These are phyloP conservation scores for Drosophila mayri DNA, from an alignment of 1,140 invertebrate genomes.

Conservation along the genomic window DNA sequence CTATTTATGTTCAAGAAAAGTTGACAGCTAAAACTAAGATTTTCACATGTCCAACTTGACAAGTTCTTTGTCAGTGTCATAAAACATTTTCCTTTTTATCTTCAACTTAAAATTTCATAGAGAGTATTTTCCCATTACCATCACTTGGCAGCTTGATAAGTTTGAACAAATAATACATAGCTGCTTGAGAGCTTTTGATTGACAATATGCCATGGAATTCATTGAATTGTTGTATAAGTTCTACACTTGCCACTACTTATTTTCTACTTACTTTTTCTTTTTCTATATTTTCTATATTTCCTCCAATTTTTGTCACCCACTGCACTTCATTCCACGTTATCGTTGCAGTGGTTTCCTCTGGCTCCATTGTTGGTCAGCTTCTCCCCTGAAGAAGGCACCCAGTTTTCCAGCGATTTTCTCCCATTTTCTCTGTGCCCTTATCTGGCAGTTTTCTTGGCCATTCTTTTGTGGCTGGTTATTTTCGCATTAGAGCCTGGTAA, in stretches of 20 bases:
- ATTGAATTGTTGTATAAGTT: slow-evolving; percentile 17
- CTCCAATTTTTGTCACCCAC: slow-evolving; percentile 40
- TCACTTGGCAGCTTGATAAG: slow-evolving; percentile 28
- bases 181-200: slow-evolving; percentile 26
- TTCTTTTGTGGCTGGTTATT: slow-evolving; percentile 74
- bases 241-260: background rate
- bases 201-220: slow-evolving; percentile 26
- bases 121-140: slow-evolving; percentile 9
- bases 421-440: slow-evolving; percentile 25
- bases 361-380: slow-evolving; percentile 42
- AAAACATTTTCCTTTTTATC: slow-evolving; percentile 7
- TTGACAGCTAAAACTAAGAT: background rate
- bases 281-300: slow-evolving; percentile 10
- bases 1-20: background rate
- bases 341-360: slow-evolving; percentile 13
- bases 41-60: background rate
- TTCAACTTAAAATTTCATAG: slow-evolving; percentile 7
- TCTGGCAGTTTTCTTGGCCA: slow-evolving; percentile 46
- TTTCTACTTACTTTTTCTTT: slow-evolving; percentile 1
- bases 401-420: slow-evolving; percentile 13
- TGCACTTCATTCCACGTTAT: slow-evolving; percentile 47
- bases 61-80: slow-evolving; percentile 6
- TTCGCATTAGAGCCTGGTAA: slow-evolving; percentile 78
- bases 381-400: slow-evolving; percentile 4
- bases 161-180: slow-evolving; percentile 30